phyloP scores from a whole-genome alignment of 2,113 vertebrate genomes.

The human region GRCh38 chr5:173081001-173081500 shows the following conservation, averaged over 20 bases:
- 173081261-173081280: not conserved
- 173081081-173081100: not conserved
- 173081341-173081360: conserved; percentile 26
- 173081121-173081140: not conserved
- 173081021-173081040: not conserved
- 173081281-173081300: not conserved
- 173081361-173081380: not conserved
- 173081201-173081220: not conserved
- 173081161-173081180: not conserved
- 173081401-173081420: not conserved
- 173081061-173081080: not conserved
- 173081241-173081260: not conserved
- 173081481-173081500: not conserved
- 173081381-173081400: not conserved
- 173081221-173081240: not conserved
- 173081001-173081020: not conserved
- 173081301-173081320: conserved; percentile 36
- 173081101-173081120: not conserved
- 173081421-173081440: not conserved
- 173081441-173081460: not conserved
- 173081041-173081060: not conserved
- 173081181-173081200: not conserved
- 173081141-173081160: not conserved
- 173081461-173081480: conserved; percentile 10
- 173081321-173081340: conserved; percentile 6